Evolutionary conservation across 2,888 invertebrate genomes (phyloP).

Genomic region (Nycteola revayana): DNA sequence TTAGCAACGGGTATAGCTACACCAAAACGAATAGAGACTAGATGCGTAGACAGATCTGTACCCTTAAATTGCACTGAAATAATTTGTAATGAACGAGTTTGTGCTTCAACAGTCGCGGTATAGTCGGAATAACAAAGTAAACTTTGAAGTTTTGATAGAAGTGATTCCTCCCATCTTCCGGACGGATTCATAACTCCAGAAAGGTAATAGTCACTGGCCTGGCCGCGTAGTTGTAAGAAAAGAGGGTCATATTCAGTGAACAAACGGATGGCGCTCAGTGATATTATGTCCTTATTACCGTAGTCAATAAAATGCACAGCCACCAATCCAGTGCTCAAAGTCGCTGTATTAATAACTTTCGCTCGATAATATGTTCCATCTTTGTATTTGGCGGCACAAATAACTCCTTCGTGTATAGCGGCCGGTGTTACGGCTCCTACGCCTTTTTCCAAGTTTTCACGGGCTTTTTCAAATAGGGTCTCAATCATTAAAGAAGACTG

Average conservation of each 20-base stretch:
- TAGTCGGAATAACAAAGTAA: conserved; percentile 69
- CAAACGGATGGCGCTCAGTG: conserved; percentile 81
- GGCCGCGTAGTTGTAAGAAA: conserved; percentile 75
- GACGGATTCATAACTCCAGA: conserved; percentile 78
- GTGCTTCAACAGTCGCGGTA: conserved; percentile 57
- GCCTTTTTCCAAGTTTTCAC: conserved; percentile 67
- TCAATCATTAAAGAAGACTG: conserved; percentile 81
- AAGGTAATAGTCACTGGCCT: conserved; percentile 83
- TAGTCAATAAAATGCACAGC: conserved; percentile 87
- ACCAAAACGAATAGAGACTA: conserved; percentile 69
- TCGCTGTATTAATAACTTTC: conserved; percentile 75
- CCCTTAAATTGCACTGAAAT: conserved; percentile 74
- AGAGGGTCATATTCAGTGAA: conserved; percentile 76
- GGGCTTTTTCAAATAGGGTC: conserved; percentile 62
- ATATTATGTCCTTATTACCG: conserved; percentile 84
- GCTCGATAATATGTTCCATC: conserved; percentile 86
- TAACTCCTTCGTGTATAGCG: conserved; percentile 73
- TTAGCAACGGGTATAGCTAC: conserved; percentile 66
- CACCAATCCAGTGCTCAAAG: conserved; percentile 75
- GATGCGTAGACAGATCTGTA: conserved; percentile 71
- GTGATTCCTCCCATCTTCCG: conserved; percentile 78
- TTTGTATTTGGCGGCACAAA: conserved; percentile 86
- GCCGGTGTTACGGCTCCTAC: conserved; percentile 71
- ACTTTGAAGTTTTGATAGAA: conserved; percentile 62
- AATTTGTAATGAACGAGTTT: conserved; percentile 59